These are phyloP conservation scores for Perodicticus potto DNA, from an alignment of 2,797 vertebrate genomes.

Conservation along the genomic window DNA sequence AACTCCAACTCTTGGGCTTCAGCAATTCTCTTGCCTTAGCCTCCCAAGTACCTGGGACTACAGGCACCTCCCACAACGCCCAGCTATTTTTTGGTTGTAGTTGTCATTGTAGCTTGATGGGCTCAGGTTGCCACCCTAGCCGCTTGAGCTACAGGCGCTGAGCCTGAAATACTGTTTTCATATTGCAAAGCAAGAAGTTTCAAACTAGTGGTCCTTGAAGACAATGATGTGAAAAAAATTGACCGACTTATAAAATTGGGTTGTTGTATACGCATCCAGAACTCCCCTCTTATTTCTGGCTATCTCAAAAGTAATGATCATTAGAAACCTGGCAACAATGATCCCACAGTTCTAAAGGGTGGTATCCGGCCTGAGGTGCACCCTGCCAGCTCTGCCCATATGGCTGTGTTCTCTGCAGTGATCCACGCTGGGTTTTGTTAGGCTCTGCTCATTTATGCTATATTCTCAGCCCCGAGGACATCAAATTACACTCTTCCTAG, in stretches of 20 bases:
- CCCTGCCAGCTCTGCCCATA: accelerated
- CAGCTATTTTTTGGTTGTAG: too few relatives aligned
- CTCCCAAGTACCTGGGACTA: too few relatives aligned
- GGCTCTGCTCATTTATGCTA: background rate
- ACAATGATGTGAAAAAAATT: background rate
- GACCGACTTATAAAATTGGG: background rate
- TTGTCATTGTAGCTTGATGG: too few relatives aligned
- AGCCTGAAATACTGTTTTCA: background rate
- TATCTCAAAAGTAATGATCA: background rate
- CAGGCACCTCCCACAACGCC: too few relatives aligned
- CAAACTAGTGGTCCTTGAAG: background rate
- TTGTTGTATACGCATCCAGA: background rate
- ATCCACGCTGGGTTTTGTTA: background rate
- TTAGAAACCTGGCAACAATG: background rate
- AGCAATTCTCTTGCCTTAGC: too few relatives aligned
- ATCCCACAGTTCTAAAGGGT: background rate
- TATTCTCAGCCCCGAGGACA: background rate
- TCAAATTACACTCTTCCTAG: background rate
- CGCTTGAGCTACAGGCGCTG: too few relatives aligned
- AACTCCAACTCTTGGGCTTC: too few relatives aligned
- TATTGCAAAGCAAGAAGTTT: background rate
- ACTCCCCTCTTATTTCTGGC: background rate
- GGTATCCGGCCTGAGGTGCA: background rate
- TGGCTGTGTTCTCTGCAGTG: background rate
- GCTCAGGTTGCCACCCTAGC: too few relatives aligned